phyloP scores from a whole-genome alignment of 2,113 vertebrate genomes.

The Crypturellus undulatus region DNA sequence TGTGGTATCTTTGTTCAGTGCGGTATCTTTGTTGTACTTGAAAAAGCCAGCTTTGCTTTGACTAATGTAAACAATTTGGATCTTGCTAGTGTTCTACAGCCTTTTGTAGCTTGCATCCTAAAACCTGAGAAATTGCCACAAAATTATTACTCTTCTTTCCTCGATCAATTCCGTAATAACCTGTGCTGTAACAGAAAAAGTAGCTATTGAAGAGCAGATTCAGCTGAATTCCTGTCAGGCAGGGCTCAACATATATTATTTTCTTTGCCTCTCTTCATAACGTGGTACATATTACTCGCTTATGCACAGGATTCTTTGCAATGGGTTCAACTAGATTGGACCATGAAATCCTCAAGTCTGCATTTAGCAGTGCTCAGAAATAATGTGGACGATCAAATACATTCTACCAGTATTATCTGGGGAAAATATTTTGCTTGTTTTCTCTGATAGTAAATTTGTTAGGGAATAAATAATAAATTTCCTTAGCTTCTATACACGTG shows the following conservation, averaged over 20 bases:
- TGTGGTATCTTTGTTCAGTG: background rate
- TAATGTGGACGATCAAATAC: background rate
- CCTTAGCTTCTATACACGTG: background rate
- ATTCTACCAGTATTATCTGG: background rate
- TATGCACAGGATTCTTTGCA: background rate
- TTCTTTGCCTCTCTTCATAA: background rate
- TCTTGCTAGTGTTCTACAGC: rapidly evolving
- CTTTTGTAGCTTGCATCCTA: background rate
- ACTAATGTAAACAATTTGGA: background rate
- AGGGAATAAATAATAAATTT: background rate
- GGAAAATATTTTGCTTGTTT: background rate
- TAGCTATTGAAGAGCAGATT: background rate
- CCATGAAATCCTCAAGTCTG: background rate
- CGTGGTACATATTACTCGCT: background rate
- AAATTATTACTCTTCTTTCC: background rate
- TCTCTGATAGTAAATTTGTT: background rate
- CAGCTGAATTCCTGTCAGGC: background rate
- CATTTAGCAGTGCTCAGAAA: background rate
- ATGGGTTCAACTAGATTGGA: rapidly evolving
- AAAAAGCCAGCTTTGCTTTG: background rate
- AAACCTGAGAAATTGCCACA: background rate
- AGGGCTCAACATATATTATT: background rate
- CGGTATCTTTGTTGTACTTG: background rate
- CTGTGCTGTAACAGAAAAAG: background rate
- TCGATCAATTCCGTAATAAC: background rate